Evolutionary conservation across 2,888 invertebrate genomes (phyloP).

Genomic region (Himalopsyche anomala): DNA sequence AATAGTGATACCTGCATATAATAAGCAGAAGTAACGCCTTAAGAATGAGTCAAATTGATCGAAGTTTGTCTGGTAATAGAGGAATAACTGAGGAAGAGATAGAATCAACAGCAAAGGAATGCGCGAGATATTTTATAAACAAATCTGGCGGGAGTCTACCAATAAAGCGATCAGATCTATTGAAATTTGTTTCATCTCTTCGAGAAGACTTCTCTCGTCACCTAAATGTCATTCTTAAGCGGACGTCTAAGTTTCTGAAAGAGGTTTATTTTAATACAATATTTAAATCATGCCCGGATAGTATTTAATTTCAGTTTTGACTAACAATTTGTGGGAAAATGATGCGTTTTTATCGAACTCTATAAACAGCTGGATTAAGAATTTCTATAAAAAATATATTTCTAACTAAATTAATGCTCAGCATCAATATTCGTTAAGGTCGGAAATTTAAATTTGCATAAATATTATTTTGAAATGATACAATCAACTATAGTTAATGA

Average conservation of each 20-base stretch:
- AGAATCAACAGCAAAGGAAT: conserved; percentile 46
- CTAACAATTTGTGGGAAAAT: not conserved
- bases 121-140: conserved; percentile 56
- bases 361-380: not conserved
- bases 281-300: not conserved
- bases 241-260: conserved; percentile 39
- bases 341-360: not conserved
- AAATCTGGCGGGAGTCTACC: conserved; percentile 53
- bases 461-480: not conserved
- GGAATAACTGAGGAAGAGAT: conserved; percentile 46
- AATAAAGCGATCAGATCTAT: conserved; percentile 53
- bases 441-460: not conserved
- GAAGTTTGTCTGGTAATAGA: conserved; percentile 39
- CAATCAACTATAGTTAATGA: not conserved
- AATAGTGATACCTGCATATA: too few species aligned
- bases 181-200: conserved; percentile 52
- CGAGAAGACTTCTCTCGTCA: conserved; percentile 51
- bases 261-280: conserved; percentile 39
- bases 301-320: not conserved
- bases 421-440: not conserved
- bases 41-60: conserved; percentile 58
- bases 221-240: conserved; percentile 47
- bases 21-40: too few species aligned
- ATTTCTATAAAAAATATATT: not conserved
- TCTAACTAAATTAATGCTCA: not conserved